Evolutionary conservation across 1,140 invertebrate species (phyloP).

Genomic region (Drosophila miranda): DNA sequence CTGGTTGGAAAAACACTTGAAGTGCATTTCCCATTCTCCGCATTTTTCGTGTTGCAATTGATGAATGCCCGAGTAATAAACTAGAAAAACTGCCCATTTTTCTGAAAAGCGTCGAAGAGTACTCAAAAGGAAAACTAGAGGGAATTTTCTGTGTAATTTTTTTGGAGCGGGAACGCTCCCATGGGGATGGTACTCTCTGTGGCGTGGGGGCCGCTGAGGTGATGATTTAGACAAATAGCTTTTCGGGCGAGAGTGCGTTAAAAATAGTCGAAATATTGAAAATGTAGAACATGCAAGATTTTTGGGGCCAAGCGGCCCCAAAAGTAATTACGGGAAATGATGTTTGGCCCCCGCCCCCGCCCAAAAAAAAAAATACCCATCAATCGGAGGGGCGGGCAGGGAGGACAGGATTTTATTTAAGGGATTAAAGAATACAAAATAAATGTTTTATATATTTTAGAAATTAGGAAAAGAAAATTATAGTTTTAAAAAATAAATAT

Average conservation of each 20-base stretch:
- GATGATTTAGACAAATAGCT: constrained; percentile 64
- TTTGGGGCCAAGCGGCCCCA: constrained; percentile 30
- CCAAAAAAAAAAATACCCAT: not conserved
- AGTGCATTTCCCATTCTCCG: constrained; percentile 49
- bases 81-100: constrained; percentile 65
- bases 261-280: constrained; percentile 65
- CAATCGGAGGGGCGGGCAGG: constrained; percentile 15
- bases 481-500: too few relatives aligned
- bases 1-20: constrained; percentile 49
- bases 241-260: constrained; percentile 34
- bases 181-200: constrained; percentile 1
- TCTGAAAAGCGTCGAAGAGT: constrained; percentile 25
- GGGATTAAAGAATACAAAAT: too few relatives aligned
- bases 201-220: not conserved
- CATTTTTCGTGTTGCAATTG: constrained; percentile 53
- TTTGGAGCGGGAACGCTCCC: too few relatives aligned
- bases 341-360: not conserved
- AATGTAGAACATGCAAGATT: constrained; percentile 19
- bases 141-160: too few relatives aligned
- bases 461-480: too few relatives aligned
- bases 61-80: constrained; percentile 70
- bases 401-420: constrained; percentile 2
- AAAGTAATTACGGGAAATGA: constrained; percentile 20
- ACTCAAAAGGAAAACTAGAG: constrained; percentile 14
- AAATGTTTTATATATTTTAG: too few relatives aligned